Conservation (phyloP, 2,797 vertebrate species). For the Ctenopoma multispine region DNA sequence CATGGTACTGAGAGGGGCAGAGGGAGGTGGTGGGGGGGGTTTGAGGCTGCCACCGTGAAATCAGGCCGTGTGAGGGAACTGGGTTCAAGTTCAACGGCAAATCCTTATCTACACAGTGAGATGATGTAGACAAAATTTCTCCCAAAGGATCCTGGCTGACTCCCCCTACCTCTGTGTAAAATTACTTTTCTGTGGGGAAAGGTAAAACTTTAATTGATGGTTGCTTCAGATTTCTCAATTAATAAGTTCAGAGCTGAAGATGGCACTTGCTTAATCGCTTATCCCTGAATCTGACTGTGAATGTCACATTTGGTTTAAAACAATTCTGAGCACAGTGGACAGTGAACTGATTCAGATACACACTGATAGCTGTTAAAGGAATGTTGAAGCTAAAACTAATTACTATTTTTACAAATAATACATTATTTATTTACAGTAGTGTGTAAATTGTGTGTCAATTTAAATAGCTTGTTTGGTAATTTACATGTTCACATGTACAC, state of each 20-base stretch:
- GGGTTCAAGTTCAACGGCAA: conserved; percentile 82
- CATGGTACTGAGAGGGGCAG: conserved; percentile 41
- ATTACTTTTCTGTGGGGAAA: not conserved
- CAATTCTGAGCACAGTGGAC: not conserved
- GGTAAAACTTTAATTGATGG: not conserved
- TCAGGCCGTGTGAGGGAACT: conserved; percentile 65
- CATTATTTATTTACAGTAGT: not conserved
- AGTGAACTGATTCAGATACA: not conserved
- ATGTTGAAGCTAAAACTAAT: not conserved
- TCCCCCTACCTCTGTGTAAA: not conserved
- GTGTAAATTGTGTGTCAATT: not conserved
- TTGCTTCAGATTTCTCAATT: not conserved
- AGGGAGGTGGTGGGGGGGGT: conserved; percentile 29
- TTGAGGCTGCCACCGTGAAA: conserved; percentile 67
- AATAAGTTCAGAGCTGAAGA: not conserved
- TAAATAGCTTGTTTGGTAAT: too few species aligned
- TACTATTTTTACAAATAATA: not conserved
- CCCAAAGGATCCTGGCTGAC: conserved; percentile 34
- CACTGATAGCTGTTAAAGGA: not conserved
- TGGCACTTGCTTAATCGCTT: not conserved
- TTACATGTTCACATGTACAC: too few species aligned
- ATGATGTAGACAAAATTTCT: conserved; percentile 53
- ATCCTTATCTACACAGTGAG: conserved; percentile 56
- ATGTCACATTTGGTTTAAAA: not conserved
- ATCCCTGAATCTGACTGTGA: not conserved